Evolutionary conservation across 2,888 invertebrate genomes (phyloP).

Genomic region (Polydrusus pterygomalis): DNA sequence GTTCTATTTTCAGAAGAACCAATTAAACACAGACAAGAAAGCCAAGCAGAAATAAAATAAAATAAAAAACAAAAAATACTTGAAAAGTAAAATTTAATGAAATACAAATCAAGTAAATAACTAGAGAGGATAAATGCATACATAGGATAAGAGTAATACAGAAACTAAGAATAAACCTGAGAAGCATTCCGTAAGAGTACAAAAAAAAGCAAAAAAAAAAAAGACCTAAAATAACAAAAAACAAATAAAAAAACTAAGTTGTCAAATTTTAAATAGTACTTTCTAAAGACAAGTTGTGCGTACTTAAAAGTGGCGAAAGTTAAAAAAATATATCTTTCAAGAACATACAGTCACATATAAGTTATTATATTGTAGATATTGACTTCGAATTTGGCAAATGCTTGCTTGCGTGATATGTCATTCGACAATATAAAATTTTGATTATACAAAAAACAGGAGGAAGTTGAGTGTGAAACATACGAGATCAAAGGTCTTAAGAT

Average conservation of each 20-base stretch:
- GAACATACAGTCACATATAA: slow-evolving; percentile 76
- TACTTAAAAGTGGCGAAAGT: slow-evolving; percentile 63
- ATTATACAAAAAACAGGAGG: slow-evolving; percentile 57
- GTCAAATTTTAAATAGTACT: slow-evolving; percentile 38
- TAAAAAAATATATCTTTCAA: slow-evolving; percentile 72
- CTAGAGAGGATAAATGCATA: slow-evolving; percentile 62
- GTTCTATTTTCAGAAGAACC: slow-evolving; percentile 60
- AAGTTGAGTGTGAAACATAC: slow-evolving; percentile 29
- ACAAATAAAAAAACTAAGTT: neutral
- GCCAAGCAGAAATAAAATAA: slow-evolving; percentile 59
- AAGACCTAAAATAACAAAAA: slow-evolving; percentile 19
- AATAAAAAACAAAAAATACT: slow-evolving; percentile 62
- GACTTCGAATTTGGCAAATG: slow-evolving; percentile 81
- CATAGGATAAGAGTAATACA: slow-evolving; percentile 60
- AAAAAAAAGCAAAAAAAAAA: slow-evolving; percentile 46
- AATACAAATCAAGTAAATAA: slow-evolving; percentile 61
- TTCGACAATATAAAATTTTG: slow-evolving; percentile 61
- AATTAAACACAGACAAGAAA: slow-evolving; percentile 54
- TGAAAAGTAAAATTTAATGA: slow-evolving; percentile 65
- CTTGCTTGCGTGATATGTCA: slow-evolving; percentile 69
- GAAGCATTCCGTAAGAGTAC: slow-evolving; percentile 60
- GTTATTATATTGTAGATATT: slow-evolving; percentile 75
- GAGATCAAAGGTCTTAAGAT: slow-evolving; percentile 11
- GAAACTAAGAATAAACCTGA: slow-evolving; percentile 64
- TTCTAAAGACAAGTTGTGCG: slow-evolving; percentile 63